Conservation (phyloP, 1,140 invertebrate genomes). For the Trichonephila clavata region DNA sequence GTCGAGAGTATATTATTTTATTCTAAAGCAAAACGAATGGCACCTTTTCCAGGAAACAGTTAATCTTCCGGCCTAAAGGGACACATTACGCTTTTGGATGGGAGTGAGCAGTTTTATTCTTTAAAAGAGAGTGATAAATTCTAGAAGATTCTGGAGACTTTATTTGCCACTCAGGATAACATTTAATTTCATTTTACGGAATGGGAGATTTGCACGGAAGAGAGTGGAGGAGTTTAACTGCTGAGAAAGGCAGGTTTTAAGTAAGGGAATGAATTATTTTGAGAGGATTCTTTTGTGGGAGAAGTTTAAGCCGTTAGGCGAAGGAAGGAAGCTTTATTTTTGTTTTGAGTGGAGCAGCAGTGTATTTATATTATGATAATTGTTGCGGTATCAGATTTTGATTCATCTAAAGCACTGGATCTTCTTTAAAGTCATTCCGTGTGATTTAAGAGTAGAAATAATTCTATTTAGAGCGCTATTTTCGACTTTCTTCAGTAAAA, state of each 20-base stretch:
- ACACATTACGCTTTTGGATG: neutral
- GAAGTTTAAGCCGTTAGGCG: neutral
- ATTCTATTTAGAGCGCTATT: too few species aligned
- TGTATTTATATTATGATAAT: too few species aligned
- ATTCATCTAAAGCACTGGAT: too few species aligned
- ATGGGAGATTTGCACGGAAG: neutral
- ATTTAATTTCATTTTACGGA: conserved; percentile 23
- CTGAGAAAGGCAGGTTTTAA: neutral
- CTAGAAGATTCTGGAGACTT: neutral
- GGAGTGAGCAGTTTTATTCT: neutral
- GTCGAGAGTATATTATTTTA: conserved; percentile 18
- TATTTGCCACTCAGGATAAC: conserved; percentile 13
- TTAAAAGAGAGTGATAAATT: conserved; percentile 10
- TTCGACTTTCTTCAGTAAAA: too few species aligned
- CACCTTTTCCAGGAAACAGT: neutral
- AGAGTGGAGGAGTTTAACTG: neutral
- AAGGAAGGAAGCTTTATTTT: too few species aligned
- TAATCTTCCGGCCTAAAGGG: neutral
- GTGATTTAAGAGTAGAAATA: too few species aligned
- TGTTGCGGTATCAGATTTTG: too few species aligned
- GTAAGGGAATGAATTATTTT: neutral
- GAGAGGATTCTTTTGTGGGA: neutral
- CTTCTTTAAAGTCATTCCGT: too few species aligned
- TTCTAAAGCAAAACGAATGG: conserved; percentile 22
- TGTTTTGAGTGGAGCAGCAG: too few species aligned